Evolutionary conservation across 2,797 vertebrate genomes (phyloP).

Genomic region (Mus minutoides): DNA sequence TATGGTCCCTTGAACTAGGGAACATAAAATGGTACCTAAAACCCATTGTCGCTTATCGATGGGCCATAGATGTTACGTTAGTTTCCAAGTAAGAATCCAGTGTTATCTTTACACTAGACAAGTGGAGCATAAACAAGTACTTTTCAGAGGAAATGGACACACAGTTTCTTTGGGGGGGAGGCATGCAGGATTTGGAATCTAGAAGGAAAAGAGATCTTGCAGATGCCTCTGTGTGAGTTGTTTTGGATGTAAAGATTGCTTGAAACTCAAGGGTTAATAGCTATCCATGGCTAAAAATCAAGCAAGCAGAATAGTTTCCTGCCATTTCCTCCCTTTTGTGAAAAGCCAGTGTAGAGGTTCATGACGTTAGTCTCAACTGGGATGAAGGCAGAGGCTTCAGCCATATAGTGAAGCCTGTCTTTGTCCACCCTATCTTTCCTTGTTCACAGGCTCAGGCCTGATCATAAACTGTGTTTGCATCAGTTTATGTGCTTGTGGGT

Average conservation of each 20-base stretch:
- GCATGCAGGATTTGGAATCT: conserved; percentile 26
- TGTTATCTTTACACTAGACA: conserved; percentile 70
- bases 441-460: not conserved
- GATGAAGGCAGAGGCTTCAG: conserved; percentile 12
- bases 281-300: conserved; percentile 47
- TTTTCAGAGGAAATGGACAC: conserved; percentile 69
- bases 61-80: conserved; percentile 55
- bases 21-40: conserved; percentile 20
- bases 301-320: conserved; percentile 25
- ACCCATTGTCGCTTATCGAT: conserved; percentile 39
- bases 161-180: not conserved
- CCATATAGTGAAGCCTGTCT: not conserved
- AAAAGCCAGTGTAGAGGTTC: not conserved
- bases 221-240: conserved; percentile 10
- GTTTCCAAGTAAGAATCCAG: conserved; percentile 68
- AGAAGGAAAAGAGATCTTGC: not conserved
- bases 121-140: conserved; percentile 52
- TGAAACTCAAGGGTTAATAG: conserved; percentile 50
- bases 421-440: conserved; percentile 16
- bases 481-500: not conserved
- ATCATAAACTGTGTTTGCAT: conserved; percentile 9
- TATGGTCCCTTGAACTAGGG: not conserved
- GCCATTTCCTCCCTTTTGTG: conserved; percentile 16
- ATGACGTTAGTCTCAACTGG: not conserved
- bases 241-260: conserved; percentile 52